Base-by-base conservation (phyloP, 2,888 invertebrate species). In the Pasiphila rectangulata region DNA sequence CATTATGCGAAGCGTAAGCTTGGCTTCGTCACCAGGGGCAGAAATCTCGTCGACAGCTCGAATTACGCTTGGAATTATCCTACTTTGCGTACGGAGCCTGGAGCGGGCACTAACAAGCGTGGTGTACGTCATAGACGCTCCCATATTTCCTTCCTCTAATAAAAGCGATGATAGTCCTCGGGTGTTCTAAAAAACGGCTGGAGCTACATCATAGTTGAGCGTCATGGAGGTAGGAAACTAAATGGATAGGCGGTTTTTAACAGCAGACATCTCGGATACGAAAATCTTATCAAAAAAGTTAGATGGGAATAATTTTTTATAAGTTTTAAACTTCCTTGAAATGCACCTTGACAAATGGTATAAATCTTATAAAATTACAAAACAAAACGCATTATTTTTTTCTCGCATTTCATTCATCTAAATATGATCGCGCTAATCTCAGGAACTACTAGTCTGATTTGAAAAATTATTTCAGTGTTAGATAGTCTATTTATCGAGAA, bases 21-120 rank as follows among this genome's bases (percentile, higher is more conserved):
- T 68, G 69, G 61, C 67, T 55, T 69, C 74, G 79, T 80, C 81
- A 83, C 83, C 75, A 78, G 72, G 57, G 80, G 81, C 83, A 78
- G 82, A 79, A 76, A 72, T 64, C 72, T 62, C 64, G 84, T 72
- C 74, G 84, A 86, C 84, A 84, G 76, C 73, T 75, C 69, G 77
- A 82, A 86, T 86, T 83, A 84, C 70, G 53, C 53, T 59, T 56
- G 63, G 77, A 38, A 84, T 83, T 83, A 86, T 83, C 80, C 79
- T 81, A 80, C 74, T 80, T 77, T 69, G 68, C 71, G 55, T 54
- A 64, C 51, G 64, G 45, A 68, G 77, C 83, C 83, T 51, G 55
- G 41, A 75, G 83, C 74, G 56, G 57, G 46, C 12, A 56, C 75
- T 83, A 83, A 83, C 83, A 76, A 82, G 82, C 74, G 40, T 45